Evolutionary conservation across 2,888 invertebrate genomes (phyloP).

Genomic region (Polymixis lichenea): DNA sequence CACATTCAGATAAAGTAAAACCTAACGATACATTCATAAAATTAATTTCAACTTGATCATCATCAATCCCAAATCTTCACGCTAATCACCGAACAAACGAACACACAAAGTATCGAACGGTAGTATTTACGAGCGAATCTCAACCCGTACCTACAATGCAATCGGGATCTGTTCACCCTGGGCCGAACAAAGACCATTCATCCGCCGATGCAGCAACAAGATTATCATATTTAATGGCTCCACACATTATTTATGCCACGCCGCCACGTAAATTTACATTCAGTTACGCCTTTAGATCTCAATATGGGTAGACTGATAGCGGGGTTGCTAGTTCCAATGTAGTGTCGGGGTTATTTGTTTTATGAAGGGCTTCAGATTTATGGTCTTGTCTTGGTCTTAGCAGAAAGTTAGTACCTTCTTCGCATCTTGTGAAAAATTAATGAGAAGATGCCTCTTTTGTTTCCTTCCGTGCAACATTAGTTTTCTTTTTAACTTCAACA

Average conservation of each 20-base stretch:
- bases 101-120: slow-evolving; percentile 63
- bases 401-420: slow-evolving; percentile 15
- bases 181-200: slow-evolving; percentile 79
- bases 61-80: slow-evolving; percentile 37
- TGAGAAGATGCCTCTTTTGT: neutral
- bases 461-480: neutral
- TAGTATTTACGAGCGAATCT: slow-evolving; percentile 65
- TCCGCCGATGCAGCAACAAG: slow-evolving; percentile 74
- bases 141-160: slow-evolving; percentile 70
- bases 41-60: slow-evolving; percentile 29
- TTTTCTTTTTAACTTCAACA: no score
- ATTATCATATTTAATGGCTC: slow-evolving; percentile 83
- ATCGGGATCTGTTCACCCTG: slow-evolving; percentile 69
- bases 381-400: slow-evolving; percentile 32
- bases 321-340: slow-evolving; percentile 69
- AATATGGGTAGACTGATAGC: slow-evolving; percentile 79
- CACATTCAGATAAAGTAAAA: neutral
- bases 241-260: slow-evolving; percentile 73
- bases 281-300: slow-evolving; percentile 84
- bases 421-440: slow-evolving; percentile 3
- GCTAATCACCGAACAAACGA: slow-evolving; percentile 60
- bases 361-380: slow-evolving; percentile 61
- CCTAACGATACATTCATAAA: neutral
- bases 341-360: slow-evolving; percentile 61
- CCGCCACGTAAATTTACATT: slow-evolving; percentile 81